Evolutionary conservation across 2,113 vertebrate species (phyloP).

Genomic region (Melanotaenia duboulayi): DNA sequence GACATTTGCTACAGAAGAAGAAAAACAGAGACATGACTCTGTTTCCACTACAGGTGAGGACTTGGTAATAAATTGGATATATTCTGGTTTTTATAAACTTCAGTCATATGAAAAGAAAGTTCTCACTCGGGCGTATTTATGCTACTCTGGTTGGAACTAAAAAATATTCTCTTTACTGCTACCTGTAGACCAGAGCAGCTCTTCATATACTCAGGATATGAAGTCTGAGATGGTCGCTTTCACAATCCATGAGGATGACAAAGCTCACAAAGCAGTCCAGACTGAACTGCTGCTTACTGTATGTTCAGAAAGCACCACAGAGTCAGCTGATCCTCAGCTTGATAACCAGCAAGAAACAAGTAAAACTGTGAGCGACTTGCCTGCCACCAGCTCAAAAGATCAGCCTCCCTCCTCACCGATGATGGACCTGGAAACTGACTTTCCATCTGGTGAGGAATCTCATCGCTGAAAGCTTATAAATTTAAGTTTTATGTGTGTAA

Average conservation of each 20-base stretch:
- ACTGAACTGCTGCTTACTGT: neutral
- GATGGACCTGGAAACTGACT: constrained; percentile 92
- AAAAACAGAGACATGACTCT: constrained; percentile 84
- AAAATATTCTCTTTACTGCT: neutral
- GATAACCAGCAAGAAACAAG: constrained; percentile 76
- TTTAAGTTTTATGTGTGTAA: neutral
- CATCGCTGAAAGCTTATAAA: neutral
- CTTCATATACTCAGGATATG: constrained; percentile 85
- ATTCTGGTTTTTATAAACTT: neutral
- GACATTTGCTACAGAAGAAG: constrained; percentile 63
- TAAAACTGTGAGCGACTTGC: constrained; percentile 50
- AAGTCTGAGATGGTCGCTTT: constrained; percentile 86
- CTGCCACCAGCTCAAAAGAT: constrained; percentile 48
- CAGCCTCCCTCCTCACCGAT: constrained; percentile 78
- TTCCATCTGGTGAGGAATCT: constrained; percentile 85
- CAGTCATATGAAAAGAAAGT: neutral
- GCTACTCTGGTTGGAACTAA: neutral
- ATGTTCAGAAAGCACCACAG: constrained; percentile 47
- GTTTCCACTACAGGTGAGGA: constrained; percentile 84
- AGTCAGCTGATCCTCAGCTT: constrained; percentile 77
- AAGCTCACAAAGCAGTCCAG: constrained; percentile 5
- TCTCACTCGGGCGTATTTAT: neutral
- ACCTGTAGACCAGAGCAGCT: constrained; percentile 86
- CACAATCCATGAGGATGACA: constrained; percentile 85
- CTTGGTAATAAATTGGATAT: too few relatives aligned